These are phyloP conservation scores for Ischnura elegans DNA, from an alignment of 2,888 invertebrate species.

Conservation along the genomic window DNA sequence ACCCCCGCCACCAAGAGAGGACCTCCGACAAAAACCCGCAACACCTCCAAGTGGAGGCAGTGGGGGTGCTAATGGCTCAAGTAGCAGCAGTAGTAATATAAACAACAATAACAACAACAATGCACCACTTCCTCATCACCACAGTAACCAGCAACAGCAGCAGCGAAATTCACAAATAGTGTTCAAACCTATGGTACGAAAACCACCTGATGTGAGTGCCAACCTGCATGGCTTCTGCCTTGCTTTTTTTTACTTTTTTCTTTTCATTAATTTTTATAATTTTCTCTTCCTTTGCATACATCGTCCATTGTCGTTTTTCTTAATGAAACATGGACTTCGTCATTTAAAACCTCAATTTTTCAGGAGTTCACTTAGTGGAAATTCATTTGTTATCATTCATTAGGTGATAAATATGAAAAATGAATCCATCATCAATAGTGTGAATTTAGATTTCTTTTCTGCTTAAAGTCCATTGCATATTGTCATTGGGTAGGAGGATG, in stretches of 20 bases:
- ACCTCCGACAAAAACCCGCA: conserved; percentile 77
- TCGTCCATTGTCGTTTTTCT: not conserved
- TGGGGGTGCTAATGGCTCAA: conserved; percentile 76
- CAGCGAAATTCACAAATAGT: conserved; percentile 89
- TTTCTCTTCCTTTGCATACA: not conserved
- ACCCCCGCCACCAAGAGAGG: conserved; percentile 89
- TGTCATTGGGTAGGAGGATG: too few relatives aligned
- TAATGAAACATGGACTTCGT: too few relatives aligned
- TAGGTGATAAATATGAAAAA: too few relatives aligned
- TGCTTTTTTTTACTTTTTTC: conserved; percentile 50
- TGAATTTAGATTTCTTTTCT: too few relatives aligned
- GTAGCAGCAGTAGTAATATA: conserved; percentile 72
- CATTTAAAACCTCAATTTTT: too few relatives aligned
- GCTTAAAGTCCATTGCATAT: too few relatives aligned
- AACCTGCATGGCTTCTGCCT: conserved; percentile 62
- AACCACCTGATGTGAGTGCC: conserved; percentile 62
- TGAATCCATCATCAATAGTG: not conserved
- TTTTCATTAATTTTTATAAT: not conserved
- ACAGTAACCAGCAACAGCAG: conserved; percentile 81
- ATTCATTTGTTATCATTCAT: too few relatives aligned
- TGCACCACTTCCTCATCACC: conserved; percentile 78
- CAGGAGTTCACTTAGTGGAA: too few relatives aligned
- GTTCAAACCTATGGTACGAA: conserved; percentile 90
- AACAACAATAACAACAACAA: conserved; percentile 63
- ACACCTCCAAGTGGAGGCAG: conserved; percentile 77